phyloP scores from a whole-genome alignment of 2,113 vertebrate species.

The Nesogale talazaci region DNA sequence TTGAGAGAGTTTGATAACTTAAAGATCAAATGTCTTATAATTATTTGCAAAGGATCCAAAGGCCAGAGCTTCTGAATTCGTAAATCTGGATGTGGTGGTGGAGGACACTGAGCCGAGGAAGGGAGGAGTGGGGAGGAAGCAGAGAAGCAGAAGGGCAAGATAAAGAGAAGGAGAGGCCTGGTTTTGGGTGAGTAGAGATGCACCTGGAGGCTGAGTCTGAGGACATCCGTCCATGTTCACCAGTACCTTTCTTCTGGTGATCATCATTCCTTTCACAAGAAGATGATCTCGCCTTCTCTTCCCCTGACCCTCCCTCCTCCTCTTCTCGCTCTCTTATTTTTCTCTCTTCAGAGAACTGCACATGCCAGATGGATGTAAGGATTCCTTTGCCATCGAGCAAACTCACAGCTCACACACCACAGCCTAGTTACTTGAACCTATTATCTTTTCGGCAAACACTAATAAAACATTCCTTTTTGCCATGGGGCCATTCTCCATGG shows the following conservation, averaged over 20 bases:
- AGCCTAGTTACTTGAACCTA: not conserved
- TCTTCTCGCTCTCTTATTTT: not conserved
- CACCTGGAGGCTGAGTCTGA: not conserved
- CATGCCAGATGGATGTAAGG: not conserved
- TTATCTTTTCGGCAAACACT: not conserved
- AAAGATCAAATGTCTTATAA: not conserved
- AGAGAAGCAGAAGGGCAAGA: not conserved
- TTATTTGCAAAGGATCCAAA: not conserved
- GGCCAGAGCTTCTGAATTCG: not conserved
- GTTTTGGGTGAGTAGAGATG: too few relatives aligned
- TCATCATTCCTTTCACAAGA: not conserved
- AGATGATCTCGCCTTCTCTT: not conserved
- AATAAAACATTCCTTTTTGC: not conserved
- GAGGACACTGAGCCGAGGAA: not conserved
- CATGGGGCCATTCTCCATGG: not conserved
- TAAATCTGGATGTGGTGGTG: not conserved
- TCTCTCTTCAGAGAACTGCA: not conserved
- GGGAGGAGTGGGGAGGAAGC: not conserved
- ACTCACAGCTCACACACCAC: not conserved
- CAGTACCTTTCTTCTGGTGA: not conserved
- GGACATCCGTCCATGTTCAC: not conserved
- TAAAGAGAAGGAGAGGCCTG: not conserved
- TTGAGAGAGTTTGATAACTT: not conserved
- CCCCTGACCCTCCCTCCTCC: too few relatives aligned
- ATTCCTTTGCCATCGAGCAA: not conserved